phyloP scores from a whole-genome alignment of 2,888 invertebrate genomes.

The Pterobdella sp. region DNA sequence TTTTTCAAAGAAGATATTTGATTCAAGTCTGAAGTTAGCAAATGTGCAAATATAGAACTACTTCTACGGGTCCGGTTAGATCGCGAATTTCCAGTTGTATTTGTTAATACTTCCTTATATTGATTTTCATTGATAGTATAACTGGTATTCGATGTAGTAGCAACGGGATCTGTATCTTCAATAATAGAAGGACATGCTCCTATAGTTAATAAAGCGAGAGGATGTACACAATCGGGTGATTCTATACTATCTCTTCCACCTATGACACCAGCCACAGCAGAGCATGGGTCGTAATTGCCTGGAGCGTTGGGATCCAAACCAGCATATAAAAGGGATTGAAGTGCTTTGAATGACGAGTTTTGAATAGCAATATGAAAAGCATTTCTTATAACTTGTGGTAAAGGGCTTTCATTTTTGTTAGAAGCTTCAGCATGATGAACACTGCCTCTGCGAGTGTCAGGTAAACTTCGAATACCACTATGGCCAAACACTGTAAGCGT shows the following conservation, averaged over 20 bases:
- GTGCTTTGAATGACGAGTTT: conserved; percentile 56
- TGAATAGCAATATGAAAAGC: conserved; percentile 59
- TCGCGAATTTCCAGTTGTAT: not conserved
- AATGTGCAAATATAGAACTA: conserved; percentile 23
- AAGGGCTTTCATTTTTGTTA: not conserved
- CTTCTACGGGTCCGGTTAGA: conserved; percentile 13
- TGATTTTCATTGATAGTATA: not conserved
- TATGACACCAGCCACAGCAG: conserved; percentile 26
- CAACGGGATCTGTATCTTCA: conserved; percentile 17
- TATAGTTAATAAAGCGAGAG: conserved; percentile 20
- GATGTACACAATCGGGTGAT: conserved; percentile 20
- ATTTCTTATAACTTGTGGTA: conserved; percentile 53
- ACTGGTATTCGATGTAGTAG: not conserved
- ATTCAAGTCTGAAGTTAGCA: conserved; percentile 16
- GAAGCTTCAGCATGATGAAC: conserved; percentile 15
- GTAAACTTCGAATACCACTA: conserved; percentile 23
- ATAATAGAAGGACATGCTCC: conserved; percentile 25
- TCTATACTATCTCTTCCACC: conserved; percentile 21
- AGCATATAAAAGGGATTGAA: conserved; percentile 54
- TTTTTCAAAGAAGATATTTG: not conserved
- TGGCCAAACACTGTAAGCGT: conserved; percentile 21
- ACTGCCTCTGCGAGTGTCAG: conserved; percentile 29
- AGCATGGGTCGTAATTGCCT: conserved; percentile 41
- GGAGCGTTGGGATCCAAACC: conserved; percentile 58
- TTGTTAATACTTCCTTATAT: too few species aligned